Evolutionary conservation across 2,888 invertebrate genomes (phyloP).

Genomic region (Lymantria monacha): DNA sequence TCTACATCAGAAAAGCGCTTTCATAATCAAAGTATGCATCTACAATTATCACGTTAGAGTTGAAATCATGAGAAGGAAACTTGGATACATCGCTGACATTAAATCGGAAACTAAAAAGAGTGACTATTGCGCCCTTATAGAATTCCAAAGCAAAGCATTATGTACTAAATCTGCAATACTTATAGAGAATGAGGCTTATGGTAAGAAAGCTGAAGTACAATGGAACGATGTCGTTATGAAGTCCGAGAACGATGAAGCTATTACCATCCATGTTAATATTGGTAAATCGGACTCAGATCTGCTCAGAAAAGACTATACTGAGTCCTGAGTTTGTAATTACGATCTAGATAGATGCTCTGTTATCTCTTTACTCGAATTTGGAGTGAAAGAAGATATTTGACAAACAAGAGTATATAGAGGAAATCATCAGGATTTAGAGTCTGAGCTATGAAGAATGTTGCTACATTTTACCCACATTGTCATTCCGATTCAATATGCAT

Average conservation of each 20-base stretch:
- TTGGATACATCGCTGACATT: slow-evolving; percentile 65
- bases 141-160: slow-evolving; percentile 74
- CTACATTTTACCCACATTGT: slow-evolving; percentile 25
- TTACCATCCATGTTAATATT: slow-evolving; percentile 75
- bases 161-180: slow-evolving; percentile 71
- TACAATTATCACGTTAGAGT: slow-evolving; percentile 76
- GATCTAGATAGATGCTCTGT: slow-evolving; percentile 16
- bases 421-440: slow-evolving; percentile 13
- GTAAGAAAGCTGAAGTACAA: slow-evolving; percentile 75
- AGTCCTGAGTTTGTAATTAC: slow-evolving; percentile 37
- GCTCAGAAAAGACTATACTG: slow-evolving; percentile 51
- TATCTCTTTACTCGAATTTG: slow-evolving; percentile 12
- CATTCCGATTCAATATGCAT: slow-evolving; percentile 51
- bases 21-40: slow-evolving; percentile 76
- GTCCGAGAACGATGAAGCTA: slow-evolving; percentile 71
- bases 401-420: slow-evolving; percentile 18
- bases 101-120: slow-evolving; percentile 69
- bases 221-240: slow-evolving; percentile 74
- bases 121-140: slow-evolving; percentile 71
- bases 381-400: slow-evolving; percentile 9
- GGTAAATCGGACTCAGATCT: slow-evolving; percentile 58
- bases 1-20: slow-evolving; percentile 73
- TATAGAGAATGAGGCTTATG: slow-evolving; percentile 72
- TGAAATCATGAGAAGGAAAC: slow-evolving; percentile 72
- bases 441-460: slow-evolving; percentile 15